These are phyloP conservation scores for Montipora foliosa DNA, from an alignment of 64 coral and sea anemone species.

Conservation along the genomic window DNA sequence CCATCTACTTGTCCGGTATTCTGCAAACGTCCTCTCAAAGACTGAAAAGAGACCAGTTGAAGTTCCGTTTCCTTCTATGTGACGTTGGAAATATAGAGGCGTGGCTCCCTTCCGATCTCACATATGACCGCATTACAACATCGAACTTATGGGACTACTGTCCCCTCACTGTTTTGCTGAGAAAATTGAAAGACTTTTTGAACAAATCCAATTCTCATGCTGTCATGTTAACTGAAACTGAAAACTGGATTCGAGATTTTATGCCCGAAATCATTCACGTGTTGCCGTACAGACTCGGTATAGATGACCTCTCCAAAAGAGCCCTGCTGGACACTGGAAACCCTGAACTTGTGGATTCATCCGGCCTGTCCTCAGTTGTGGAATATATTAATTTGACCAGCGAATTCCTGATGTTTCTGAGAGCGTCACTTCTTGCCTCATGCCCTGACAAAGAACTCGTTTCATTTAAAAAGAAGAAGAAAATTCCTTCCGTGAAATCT, in stretches of 20 bases:
- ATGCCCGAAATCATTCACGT: background rate
- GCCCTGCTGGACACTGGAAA: conserved; percentile 35
- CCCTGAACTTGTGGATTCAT: background rate
- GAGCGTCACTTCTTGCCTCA: background rate
- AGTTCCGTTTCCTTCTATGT: conserved; percentile 22
- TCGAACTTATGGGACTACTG: conserved; percentile 65
- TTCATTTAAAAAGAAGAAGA: background rate
- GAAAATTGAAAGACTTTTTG: background rate
- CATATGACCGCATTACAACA: conserved; percentile 39
- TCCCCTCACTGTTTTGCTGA: background rate
- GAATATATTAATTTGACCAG: conserved; percentile 12
- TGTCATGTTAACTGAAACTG: conserved; percentile 17
- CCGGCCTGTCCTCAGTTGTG: background rate
- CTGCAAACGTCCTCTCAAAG: conserved; percentile 5
- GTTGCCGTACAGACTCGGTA: background rate
- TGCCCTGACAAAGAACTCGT: background rate
- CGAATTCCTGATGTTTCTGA: background rate
- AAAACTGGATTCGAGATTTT: conserved; percentile 24
- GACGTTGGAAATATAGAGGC: conserved; percentile 10
- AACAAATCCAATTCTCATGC: conserved; percentile 40
- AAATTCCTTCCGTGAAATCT: conserved; percentile 3
- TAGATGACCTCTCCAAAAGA: background rate
- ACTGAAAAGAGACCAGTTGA: background rate
- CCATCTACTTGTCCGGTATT: conserved; percentile 5
- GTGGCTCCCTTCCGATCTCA: background rate